phyloP scores from a whole-genome alignment of 2,888 invertebrate genomes.

The Nudaria mundana region DNA sequence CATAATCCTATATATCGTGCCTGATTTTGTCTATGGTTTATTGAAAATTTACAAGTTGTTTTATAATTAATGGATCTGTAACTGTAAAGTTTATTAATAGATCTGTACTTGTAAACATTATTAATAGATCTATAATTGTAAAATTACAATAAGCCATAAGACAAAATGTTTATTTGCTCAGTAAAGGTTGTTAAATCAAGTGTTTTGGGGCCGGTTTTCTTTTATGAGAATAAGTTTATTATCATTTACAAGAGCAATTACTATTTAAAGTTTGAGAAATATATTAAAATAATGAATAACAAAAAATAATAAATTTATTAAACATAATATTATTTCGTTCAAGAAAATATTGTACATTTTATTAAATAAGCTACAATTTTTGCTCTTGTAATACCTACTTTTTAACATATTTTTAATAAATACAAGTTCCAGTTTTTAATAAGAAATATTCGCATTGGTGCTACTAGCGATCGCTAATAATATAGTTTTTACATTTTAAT shows the following conservation, averaged over 20 bases:
- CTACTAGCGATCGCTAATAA: conserved; percentile 65
- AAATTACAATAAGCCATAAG: conserved; percentile 23
- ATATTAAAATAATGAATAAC: background rate
- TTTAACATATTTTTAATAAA: conserved; percentile 19
- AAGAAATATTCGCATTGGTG: conserved; percentile 63
- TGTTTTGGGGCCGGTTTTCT: conserved; percentile 29
- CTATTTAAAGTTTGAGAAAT: conserved; percentile 8
- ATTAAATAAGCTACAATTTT: background rate
- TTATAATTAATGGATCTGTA: background rate
- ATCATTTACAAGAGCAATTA: conserved; percentile 27
- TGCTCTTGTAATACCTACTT: conserved; percentile 6
- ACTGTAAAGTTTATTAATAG: conserved; percentile 33
- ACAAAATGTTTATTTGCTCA: conserved; percentile 67
- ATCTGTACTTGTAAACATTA: too few relatives aligned
- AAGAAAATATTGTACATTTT: background rate
- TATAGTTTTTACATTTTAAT: conserved; percentile 39
- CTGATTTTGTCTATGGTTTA: conserved; percentile 49
- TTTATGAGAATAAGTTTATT: conserved; percentile 22
- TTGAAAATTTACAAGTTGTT: conserved; percentile 27
- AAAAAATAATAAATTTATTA: background rate
- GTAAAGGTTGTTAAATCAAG: conserved; percentile 63
- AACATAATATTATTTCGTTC: background rate
- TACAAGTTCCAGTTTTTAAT: conserved; percentile 32
- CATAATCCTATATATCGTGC: conserved; percentile 62
- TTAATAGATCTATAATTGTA: background rate